Evolutionary conservation across 2,888 invertebrate genomes (phyloP), one percentile per base, ranked within the genome.

Genomic region (Drosophila multiciliata): DNA sequence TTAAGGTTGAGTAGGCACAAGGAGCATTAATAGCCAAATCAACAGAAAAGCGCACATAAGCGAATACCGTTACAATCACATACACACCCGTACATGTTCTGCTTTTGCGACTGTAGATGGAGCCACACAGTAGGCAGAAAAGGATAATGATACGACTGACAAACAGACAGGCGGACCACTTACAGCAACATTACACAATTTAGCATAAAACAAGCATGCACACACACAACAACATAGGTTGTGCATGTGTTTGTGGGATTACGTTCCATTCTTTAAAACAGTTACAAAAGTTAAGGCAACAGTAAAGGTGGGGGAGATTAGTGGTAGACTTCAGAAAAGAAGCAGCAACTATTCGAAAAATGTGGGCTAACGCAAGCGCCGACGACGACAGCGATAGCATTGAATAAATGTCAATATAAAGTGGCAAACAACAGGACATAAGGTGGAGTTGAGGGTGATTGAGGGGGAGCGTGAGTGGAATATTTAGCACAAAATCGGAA

Each of bases 321-420:
- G 20, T 20, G 23, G 50, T 35, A 23, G 33, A 49, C 48, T 38
- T 38, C 32, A 20, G 33, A 52, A 57, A 40, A 72, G 59, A 40
- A 72, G 59, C 72, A 62, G 63, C 55, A 68, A 66, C 67, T 63
- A 75, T 42, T 66, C 23, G 40, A 54, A 15, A 72, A 68, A 80
- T 81, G 63, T 81, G 75, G 78, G 80, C 70, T 80, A 75, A 57
- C 75, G 66, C 65, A 42, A 57, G 62, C 75, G 54, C 49, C 45
- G 50, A 12, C 69, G 54, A 33, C 63, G 65, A 33, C 58, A 49
- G 60, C 75, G 54, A 61, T 61, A 82, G 82, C 79, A 73, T 79
- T 81, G 82, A 79, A 81, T 82, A 81, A 82, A 81, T 82, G 82
- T 82, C 79, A 81, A 73, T 82, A 78, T 78, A 82, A 73, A 78